Evolutionary conservation across 2,113 vertebrate genomes (phyloP).

Genomic region (Panurus biarmicus): DNA sequence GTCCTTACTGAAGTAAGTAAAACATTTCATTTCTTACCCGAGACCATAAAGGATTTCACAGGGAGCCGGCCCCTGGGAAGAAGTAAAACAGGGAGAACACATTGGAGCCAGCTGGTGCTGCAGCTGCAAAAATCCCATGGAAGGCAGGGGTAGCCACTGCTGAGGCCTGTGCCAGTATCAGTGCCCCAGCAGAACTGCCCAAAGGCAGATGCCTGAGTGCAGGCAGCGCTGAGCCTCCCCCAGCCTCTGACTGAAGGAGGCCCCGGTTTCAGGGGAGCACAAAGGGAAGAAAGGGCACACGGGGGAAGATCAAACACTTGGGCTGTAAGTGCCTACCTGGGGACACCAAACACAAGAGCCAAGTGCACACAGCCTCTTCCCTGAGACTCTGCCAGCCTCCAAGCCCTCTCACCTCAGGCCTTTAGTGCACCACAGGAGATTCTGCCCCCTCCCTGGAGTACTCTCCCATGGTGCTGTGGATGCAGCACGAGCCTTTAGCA

Average conservation of each 20-base stretch:
- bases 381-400: neutral
- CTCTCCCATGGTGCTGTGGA: neutral
- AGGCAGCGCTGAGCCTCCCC: neutral
- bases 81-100: neutral
- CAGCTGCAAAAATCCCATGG: neutral
- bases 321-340: neutral
- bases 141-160: neutral
- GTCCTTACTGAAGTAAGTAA: neutral
- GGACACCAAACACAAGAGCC: neutral
- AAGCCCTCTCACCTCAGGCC: neutral
- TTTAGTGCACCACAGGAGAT: neutral
- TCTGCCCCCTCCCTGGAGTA: neutral
- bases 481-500: neutral
- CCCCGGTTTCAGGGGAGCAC: neutral
- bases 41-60: neutral
- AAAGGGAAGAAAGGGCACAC: neutral
- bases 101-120: neutral
- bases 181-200: neutral
- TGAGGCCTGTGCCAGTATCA: neutral
- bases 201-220: neutral
- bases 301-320: neutral
- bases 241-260: neutral
- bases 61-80: neutral
- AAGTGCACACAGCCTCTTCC: neutral
- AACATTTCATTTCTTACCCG: neutral